A percentile compares a stretch with the other conserved stretches of the same genome.
These are phyloP conservation scores for Montipora capricornis DNA, from an alignment of 64 coral and sea anemone genomes.

Conservation along the genomic window DNA sequence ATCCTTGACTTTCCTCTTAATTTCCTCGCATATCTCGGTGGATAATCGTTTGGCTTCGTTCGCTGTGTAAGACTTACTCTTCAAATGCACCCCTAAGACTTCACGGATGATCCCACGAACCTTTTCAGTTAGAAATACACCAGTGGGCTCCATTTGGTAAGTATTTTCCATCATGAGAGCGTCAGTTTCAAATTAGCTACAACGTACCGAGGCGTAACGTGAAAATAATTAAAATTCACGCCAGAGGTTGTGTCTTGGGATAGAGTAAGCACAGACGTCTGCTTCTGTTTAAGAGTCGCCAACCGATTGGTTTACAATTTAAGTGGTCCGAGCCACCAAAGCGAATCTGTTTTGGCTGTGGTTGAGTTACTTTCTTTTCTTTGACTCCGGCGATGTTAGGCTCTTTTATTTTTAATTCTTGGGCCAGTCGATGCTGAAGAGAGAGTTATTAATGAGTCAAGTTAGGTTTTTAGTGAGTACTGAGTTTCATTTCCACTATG, in stretches of 20 bases:
- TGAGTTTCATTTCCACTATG: not conserved
- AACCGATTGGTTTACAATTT: not conserved
- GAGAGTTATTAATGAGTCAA: slow-evolving; percentile 1
- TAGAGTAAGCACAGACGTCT: not conserved
- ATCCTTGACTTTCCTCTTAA: slow-evolving; percentile 60
- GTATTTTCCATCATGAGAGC: slow-evolving; percentile 25
- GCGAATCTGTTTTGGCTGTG: not conserved
- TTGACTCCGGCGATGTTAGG: not conserved
- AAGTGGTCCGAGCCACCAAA: not conserved
- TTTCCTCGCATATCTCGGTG: slow-evolving; percentile 50
- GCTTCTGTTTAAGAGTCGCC: not conserved
- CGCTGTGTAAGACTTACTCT: slow-evolving; percentile 24
- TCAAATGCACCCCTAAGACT: slow-evolving; percentile 32
- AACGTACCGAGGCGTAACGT: too few relatives aligned
- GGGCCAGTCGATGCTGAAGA: not conserved
- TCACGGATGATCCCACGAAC: slow-evolving; percentile 1
- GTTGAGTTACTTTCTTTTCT: not conserved
- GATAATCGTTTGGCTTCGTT: slow-evolving; percentile 45
- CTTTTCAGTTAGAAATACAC: slow-evolving; percentile 26
- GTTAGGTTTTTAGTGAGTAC: not conserved
- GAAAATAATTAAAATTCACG: not conserved
- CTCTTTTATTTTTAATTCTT: not conserved
- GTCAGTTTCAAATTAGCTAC: not conserved
- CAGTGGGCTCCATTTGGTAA: slow-evolving; percentile 47
- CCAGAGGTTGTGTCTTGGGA: not conserved